Conservation (phyloP, 2,113 vertebrate genomes). For the Chiloscyllium plagiosum region DNA sequence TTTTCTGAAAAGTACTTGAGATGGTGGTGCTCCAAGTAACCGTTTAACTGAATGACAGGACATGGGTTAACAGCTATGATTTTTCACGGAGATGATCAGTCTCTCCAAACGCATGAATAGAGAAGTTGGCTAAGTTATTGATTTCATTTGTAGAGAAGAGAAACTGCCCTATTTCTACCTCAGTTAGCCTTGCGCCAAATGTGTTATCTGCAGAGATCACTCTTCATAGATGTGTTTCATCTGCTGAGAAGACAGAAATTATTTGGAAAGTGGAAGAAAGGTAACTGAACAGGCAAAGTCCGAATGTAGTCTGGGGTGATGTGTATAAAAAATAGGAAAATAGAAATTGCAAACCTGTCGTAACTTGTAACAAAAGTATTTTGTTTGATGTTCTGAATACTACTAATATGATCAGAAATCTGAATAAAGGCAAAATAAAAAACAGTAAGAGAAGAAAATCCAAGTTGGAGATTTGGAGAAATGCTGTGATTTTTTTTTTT, state of each 20-base stretch:
- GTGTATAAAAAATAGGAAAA: background rate
- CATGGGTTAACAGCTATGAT: background rate
- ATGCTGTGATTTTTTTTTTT: background rate
- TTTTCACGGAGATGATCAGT: background rate
- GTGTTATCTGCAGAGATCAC: background rate
- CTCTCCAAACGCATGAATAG: background rate
- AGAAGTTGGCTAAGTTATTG: background rate
- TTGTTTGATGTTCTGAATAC: background rate
- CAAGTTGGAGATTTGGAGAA: background rate
- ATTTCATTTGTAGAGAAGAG: background rate
- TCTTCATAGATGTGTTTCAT: background rate
- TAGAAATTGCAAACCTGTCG: background rate
- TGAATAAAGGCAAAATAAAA: background rate
- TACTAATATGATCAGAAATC: background rate
- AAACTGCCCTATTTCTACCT: background rate
- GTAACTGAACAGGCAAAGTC: background rate
- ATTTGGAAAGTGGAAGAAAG: background rate
- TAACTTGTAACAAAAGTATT: background rate
- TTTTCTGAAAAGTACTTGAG: background rate
- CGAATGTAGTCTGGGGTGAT: background rate
- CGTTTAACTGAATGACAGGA: background rate
- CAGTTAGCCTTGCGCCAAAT: background rate
- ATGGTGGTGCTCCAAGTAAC: background rate
- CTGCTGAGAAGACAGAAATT: background rate
- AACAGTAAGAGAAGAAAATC: background rate